A percentile compares a stretch with the other conserved stretches of the same genome.
These are phyloP conservation scores for Blera fallax DNA, from an alignment of 2,888 invertebrate genomes.

Conservation along the genomic window DNA sequence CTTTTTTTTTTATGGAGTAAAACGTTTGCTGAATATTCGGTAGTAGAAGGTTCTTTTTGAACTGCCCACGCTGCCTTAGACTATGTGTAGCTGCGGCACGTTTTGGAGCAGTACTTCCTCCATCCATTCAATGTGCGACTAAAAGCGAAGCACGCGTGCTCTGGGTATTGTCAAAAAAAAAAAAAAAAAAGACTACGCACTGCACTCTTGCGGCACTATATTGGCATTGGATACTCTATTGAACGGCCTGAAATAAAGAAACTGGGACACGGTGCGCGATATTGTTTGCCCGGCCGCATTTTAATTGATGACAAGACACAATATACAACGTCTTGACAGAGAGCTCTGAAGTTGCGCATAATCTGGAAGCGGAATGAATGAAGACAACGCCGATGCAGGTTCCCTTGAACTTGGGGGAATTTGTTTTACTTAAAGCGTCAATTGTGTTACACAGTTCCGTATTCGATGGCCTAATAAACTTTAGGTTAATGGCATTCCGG, in stretches of 20 bases:
- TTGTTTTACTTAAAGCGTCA: conserved; percentile 8
- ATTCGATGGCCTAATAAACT: conserved; percentile 45
- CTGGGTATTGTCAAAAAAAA: conserved; percentile 35
- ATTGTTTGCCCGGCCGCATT: conserved; percentile 22
- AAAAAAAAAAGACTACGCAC: conserved; percentile 28
- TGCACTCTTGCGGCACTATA: conserved; percentile 14
- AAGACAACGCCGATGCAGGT: conserved; percentile 20
- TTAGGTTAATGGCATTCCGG: conserved; percentile 34
- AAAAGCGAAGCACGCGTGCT: conserved; percentile 47
- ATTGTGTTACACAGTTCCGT: conserved; percentile 12
- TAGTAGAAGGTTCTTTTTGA: conserved; percentile 55
- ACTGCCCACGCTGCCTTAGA: conserved; percentile 46
- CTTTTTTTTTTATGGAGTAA: conserved; percentile 33
- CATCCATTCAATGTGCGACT: background rate
- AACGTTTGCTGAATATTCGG: conserved; percentile 64
- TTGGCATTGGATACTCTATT: conserved; percentile 29
- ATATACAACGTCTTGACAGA: background rate
- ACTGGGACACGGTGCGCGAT: conserved; percentile 22
- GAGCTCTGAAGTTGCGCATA: background rate
- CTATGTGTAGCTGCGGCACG: background rate
- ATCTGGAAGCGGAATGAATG: conserved; percentile 2
- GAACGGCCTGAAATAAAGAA: background rate
- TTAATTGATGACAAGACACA: conserved; percentile 36
- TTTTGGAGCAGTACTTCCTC: conserved; percentile 38
- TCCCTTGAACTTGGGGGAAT: conserved; percentile 61